Percentiles rank a stretch among this genome's conserved stretches.
phyloP scores from a whole-genome alignment of 2,888 invertebrate species.

The Cactoblastis cactorum region DNA sequence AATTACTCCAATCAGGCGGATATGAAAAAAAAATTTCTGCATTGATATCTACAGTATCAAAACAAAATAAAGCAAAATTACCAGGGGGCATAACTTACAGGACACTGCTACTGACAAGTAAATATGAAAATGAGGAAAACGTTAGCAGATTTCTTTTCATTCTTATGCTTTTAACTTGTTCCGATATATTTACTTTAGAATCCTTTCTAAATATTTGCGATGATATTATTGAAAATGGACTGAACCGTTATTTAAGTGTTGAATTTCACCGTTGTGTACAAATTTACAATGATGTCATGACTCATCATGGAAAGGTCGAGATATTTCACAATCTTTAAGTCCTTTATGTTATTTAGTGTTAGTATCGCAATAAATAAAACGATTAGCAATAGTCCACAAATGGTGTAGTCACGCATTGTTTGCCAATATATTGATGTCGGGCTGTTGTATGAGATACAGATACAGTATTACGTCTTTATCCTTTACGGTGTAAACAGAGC shows the following conservation, averaged over 20 bases:
- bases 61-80: too few species aligned
- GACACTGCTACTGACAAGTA: too few species aligned
- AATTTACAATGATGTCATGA: slow-evolving; percentile 20
- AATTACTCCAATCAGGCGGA: too few species aligned
- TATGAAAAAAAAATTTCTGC: too few species aligned
- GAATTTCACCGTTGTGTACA: slow-evolving; percentile 4
- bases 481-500: too few species aligned
- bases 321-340: slow-evolving; percentile 13
- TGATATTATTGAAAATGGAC: slow-evolving; percentile 1
- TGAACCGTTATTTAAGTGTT: slow-evolving; percentile 12
- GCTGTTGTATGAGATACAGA: neutral
- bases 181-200: neutral
- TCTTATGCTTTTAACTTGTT: neutral
- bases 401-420: slow-evolving; percentile 43
- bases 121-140: too few species aligned
- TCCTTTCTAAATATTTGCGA: slow-evolving; percentile 9
- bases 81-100: too few species aligned
- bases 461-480: too few species aligned
- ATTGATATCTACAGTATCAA: too few species aligned
- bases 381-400: slow-evolving; percentile 53
- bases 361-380: slow-evolving; percentile 48
- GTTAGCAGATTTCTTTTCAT: neutral
- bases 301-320: slow-evolving; percentile 12
- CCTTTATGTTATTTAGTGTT: slow-evolving; percentile 20
- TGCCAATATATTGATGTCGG: slow-evolving; percentile 31